Evolutionary conservation across 2,113 vertebrate species (phyloP), one percentile per base, ranked within the genome.

Genomic region (Pomatostomus ruficeps): DNA sequence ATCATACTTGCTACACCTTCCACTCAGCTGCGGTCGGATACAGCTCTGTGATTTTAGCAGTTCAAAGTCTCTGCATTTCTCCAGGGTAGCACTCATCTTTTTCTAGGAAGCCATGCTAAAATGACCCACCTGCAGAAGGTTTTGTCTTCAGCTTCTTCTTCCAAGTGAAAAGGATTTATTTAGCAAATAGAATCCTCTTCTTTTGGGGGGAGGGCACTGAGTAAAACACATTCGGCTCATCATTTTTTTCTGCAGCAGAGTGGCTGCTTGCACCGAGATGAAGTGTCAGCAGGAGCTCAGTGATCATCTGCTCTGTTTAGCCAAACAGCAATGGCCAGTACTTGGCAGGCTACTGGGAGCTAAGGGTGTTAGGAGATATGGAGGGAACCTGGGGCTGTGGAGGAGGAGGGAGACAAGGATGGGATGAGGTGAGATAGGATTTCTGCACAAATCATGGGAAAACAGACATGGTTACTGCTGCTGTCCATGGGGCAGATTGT

Each of bases 11-110:
- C 48, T 81, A 3, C 20, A 22, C 26, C 5, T 78, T 89, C 51
- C 73, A 70, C 43, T 80, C 4, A 6, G 67, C 54, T 70, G 15
- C 0, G 0, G 16, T 40, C 0, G 0, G 57, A n/a, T 54, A 45
- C 3, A 25, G 45, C 59, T 88, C 65, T 77, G 46, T 76, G 63
- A 66, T 81, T 85, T 88, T 35, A 77, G 55, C 35, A 29, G 46
- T 86, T n/a, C 46, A 54, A 75, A 57, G 38, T 35, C 48, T 70
- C 78, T 68, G 29, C 36, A n/a, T 92, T 91, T 88, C 62, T 88
- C 57, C 45, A 73, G n/a, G 5, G 45, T 9, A 79, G 19, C 57
- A 57, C 45, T 36, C 48, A 25, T 48, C 51, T 58, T 74, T 15
- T 84, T 77, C 54, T 79, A 54, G 54, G 49, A 22, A 79, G 12